phyloP scores from a whole-genome alignment of 2,888 invertebrate genomes.

The Ochlodes sylvanus region DNA sequence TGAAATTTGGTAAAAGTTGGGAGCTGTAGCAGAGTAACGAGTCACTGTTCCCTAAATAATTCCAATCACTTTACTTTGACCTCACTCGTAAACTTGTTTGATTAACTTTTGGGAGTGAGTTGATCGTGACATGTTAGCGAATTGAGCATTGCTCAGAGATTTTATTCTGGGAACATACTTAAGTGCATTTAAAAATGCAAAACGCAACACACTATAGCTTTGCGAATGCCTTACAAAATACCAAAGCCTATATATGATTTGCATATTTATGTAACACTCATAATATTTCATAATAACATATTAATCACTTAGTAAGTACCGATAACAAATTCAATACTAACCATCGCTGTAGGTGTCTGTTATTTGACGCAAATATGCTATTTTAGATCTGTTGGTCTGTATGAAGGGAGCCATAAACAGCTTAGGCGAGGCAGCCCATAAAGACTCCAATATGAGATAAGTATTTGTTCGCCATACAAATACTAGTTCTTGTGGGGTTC shows the following conservation, averaged over 20 bases:
- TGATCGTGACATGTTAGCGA: slow-evolving; percentile 64
- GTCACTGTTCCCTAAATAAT: slow-evolving; percentile 63
- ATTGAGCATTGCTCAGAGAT: slow-evolving; percentile 45
- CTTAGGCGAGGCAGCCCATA: slow-evolving; percentile 37
- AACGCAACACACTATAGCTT: neutral
- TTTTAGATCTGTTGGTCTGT: slow-evolving; percentile 28
- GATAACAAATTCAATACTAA: slow-evolving; percentile 3
- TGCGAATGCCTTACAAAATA: neutral
- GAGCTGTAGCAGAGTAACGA: slow-evolving; percentile 51
- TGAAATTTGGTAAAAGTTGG: slow-evolving; percentile 47
- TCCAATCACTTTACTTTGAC: slow-evolving; percentile 60
- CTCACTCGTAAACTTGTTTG: slow-evolving; percentile 63
- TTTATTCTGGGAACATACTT: neutral
- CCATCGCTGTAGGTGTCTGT: slow-evolving; percentile 3
- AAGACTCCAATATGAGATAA: slow-evolving; percentile 38
- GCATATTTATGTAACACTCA: too few relatives aligned
- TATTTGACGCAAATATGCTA: slow-evolving; percentile 31
- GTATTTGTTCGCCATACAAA: slow-evolving; percentile 39
- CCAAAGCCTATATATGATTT: neutral
- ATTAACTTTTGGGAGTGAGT: slow-evolving; percentile 67
- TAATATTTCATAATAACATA: neutral
- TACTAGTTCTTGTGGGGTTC: slow-evolving; percentile 39
- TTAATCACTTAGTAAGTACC: slow-evolving; percentile 9
- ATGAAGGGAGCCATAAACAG: slow-evolving; percentile 36
- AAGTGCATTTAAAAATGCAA: neutral